phyloP scores from a whole-genome alignment of 2,113 vertebrate species.

The Gymnogyps californianus region DNA sequence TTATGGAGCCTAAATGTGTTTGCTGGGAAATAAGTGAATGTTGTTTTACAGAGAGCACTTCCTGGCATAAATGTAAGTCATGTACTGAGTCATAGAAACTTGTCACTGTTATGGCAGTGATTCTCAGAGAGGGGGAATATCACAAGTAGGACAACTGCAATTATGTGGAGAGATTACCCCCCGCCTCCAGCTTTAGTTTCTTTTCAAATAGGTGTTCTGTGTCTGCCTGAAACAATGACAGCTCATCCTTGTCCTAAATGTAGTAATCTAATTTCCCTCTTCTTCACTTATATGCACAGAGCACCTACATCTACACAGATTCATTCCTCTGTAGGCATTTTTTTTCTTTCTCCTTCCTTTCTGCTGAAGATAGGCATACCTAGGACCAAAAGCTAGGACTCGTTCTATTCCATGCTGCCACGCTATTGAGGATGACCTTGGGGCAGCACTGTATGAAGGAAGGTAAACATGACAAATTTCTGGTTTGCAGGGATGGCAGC shows the following conservation, averaged over 20 bases:
- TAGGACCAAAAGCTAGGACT: neutral
- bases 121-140: neutral
- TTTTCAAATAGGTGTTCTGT: neutral
- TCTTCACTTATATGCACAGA: neutral
- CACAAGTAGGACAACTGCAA: neutral
- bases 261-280: neutral
- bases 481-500: neutral
- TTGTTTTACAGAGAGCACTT: neutral
- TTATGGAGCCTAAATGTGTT: slow-evolving; percentile 1
- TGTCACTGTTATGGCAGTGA: neutral
- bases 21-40: neutral
- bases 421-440: accelerated
- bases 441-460: neutral
- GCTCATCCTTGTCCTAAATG: neutral
- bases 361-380: neutral
- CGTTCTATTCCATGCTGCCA: neutral
- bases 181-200: accelerated
- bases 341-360: neutral
- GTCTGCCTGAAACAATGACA: neutral
- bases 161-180: neutral
- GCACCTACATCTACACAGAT: neutral
- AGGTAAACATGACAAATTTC: neutral
- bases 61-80: neutral
- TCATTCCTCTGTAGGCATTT: neutral
- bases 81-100: neutral